Percentiles rank a stretch among this genome's conserved stretches.
Evolutionary conservation across 2,888 invertebrate genomes (phyloP).

Genomic region (Boloria euphrosyne): DNA sequence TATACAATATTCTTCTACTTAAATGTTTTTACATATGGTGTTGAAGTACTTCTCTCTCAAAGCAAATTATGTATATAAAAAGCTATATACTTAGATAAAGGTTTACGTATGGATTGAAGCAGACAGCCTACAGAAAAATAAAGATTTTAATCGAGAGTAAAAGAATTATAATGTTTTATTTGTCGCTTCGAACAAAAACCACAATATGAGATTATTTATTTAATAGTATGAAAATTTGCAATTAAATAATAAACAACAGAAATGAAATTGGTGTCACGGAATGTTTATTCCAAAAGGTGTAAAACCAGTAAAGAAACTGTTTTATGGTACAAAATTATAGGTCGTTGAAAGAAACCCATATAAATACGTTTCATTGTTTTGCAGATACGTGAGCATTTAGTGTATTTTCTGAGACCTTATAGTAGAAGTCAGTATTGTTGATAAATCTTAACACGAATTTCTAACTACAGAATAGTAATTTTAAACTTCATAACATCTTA

Average conservation of each 20-base stretch:
- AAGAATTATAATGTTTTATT: background rate
- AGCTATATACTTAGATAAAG: background rate
- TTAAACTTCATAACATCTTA: too few relatives aligned
- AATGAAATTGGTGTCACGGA: constrained; percentile 16
- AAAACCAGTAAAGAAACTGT: constrained; percentile 12
- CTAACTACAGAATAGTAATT: too few relatives aligned
- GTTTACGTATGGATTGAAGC: background rate
- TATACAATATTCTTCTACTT: too few relatives aligned
- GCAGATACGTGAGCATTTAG: background rate
- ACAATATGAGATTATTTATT: constrained; percentile 4
- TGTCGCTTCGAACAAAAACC: background rate
- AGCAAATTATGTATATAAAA: background rate
- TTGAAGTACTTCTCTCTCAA: background rate
- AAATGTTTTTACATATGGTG: too few relatives aligned
- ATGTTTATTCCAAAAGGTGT: constrained; percentile 5
- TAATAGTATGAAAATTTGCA: constrained; percentile 1
- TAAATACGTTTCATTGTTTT: constrained; percentile 9
- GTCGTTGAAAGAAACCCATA: constrained; percentile 7
- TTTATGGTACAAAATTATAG: constrained; percentile 11
- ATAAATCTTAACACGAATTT: too few relatives aligned
- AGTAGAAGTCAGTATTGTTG: too few relatives aligned
- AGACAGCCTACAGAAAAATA: background rate
- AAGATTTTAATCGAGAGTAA: background rate
- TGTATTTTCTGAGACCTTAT: background rate
- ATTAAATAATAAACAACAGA: constrained; percentile 14